Evolutionary conservation across 2,888 invertebrate genomes (phyloP).

Genomic region (Apamea epomidion): DNA sequence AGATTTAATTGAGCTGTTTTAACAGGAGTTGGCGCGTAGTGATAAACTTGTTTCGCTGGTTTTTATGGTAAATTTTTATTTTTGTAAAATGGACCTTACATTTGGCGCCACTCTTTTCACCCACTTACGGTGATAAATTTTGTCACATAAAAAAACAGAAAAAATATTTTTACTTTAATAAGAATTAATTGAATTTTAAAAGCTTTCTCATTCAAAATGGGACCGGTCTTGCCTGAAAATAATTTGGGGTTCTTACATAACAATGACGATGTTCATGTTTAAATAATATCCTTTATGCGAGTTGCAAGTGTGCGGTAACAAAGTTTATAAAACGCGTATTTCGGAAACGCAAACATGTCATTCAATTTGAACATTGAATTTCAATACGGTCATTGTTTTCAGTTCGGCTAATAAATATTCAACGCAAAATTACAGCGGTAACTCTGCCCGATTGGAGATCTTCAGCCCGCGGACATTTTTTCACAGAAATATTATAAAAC

Average conservation of each 20-base stretch:
- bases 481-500: constrained; percentile 86
- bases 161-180: not conserved
- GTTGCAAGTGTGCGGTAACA: constrained; percentile 56
- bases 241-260: constrained; percentile 2
- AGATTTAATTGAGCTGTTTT: constrained; percentile 8
- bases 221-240: not conserved
- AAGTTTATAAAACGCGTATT: constrained; percentile 68
- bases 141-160: not conserved
- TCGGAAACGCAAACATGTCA: constrained; percentile 74
- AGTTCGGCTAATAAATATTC: constrained; percentile 85
- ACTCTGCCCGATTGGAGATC: constrained; percentile 76
- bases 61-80: not conserved
- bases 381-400: constrained; percentile 84
- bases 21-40: not conserved
- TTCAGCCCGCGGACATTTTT: constrained; percentile 79
- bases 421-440: constrained; percentile 81
- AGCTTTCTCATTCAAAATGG: not conserved
- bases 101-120: not conserved
- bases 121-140: not conserved
- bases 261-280: constrained; percentile 37
- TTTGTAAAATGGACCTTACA: not conserved
- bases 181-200: not conserved
- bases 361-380: constrained; percentile 75
- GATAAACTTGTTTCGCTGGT: not conserved
- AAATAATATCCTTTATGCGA: constrained; percentile 53